Base-by-base conservation (phyloP, 64 coral and sea anemone species). In the Catalaphyllia jardinei region DNA sequence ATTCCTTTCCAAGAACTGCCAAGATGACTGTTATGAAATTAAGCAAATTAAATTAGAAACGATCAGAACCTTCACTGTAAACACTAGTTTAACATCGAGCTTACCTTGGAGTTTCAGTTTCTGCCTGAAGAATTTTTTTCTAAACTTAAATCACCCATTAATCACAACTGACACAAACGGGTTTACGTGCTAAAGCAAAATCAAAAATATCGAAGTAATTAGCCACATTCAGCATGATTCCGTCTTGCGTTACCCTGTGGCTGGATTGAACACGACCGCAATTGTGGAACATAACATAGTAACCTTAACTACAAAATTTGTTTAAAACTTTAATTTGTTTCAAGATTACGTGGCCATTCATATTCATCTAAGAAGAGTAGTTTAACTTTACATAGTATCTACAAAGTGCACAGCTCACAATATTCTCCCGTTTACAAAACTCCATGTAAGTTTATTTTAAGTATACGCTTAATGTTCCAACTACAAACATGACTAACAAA, bases 321-420 rank as follows among this genome's bases (percentile, higher is more conserved):
- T 10, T 69, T 24, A 22, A 67, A 22, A n/a, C 20, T 67, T 10
- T 25, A 28, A 25, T 69, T 69, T 69, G 1, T 1, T 69, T 69
- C n/a, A 83, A 42, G 65, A 42, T 79, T 57, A 79, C 55, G 24
- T 59, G 8, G 29, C 19, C 77, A 60, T 13, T 60, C 55, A 24
- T 12, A 55, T 79, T 79, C 49, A 13, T 22, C 22, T 77, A 51
- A 55, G 25, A 10, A 25, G 20, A 0, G 65, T 27, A 69, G 11
- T 60, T 19, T 4, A 20, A 61, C 1, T 16, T 15, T 52, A 29
- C 50, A 79, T 3, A 46, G 8, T 55, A 46, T 46, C 42, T 46
- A 69, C 33, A 85, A 85, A 84, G 22, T 71, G 60, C 62, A 67
- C 60, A 71, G 63, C 42, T 69, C 9, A 69, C 10, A 24, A 83